Percentiles rank a stretch among this genome's conserved stretches.
Conservation (phyloP, 2,113 vertebrate species). For the Cyanoderma ruficeps region DNA sequence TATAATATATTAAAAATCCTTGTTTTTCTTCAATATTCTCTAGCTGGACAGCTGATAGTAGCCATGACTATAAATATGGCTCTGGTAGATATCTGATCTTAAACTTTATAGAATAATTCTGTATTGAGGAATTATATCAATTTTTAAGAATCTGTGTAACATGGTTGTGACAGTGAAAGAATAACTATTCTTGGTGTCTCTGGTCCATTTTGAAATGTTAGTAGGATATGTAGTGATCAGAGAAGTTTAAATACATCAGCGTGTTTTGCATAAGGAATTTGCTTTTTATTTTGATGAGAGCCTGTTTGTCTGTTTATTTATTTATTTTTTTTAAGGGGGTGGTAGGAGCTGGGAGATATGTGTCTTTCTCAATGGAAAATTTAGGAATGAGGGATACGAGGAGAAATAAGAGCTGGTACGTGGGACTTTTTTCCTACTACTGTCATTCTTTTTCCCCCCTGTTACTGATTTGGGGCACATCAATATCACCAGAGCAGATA, state of each 20-base stretch:
- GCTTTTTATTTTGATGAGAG: neutral
- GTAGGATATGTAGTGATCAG: neutral
- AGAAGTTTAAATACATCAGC: slow-evolving; percentile 18
- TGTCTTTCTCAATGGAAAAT: neutral
- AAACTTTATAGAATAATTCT: slow-evolving; percentile 79
- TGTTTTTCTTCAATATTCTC: slow-evolving; percentile 80
- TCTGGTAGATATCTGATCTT: slow-evolving; percentile 81
- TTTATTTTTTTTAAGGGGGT: fast-evolving
- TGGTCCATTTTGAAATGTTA: slow-evolving; percentile 43
- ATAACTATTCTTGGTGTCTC: slow-evolving; percentile 40
- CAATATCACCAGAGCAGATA: neutral
- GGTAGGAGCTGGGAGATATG: neutral
- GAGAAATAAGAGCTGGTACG: neutral
- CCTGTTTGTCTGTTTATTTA: neutral
- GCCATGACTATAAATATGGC: slow-evolving; percentile 81
- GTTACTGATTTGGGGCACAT: neutral
- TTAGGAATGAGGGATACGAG: neutral
- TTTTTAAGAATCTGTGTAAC: slow-evolving; percentile 64
- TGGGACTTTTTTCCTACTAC: neutral
- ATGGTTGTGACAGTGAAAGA: slow-evolving; percentile 52
- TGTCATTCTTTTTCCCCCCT: neutral
- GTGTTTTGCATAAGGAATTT: neutral
- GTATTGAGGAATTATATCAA: slow-evolving; percentile 46
- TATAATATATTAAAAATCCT: slow-evolving; percentile 80
- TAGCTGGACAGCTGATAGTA: slow-evolving; percentile 83